These are phyloP conservation scores for Aldabrachelys gigantea DNA, from an alignment of 2,113 vertebrate genomes.

Conservation along the genomic window DNA sequence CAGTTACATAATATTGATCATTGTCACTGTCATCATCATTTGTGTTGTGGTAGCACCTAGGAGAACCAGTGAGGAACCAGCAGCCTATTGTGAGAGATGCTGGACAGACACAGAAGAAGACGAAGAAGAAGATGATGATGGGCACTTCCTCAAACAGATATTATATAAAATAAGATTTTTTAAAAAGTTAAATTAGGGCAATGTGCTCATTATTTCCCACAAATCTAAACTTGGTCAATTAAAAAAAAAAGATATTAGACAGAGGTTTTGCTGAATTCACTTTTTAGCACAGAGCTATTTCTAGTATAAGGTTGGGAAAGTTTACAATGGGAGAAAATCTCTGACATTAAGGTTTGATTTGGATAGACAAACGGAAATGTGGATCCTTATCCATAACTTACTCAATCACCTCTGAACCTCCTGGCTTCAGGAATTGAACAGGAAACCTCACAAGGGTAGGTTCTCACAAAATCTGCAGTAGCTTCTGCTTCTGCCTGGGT, in stretches of 20 bases:
- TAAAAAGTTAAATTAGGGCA: background rate
- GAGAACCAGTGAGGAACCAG: background rate
- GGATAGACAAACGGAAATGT: background rate
- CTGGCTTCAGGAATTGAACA: background rate
- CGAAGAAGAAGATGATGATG: background rate
- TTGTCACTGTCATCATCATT: background rate
- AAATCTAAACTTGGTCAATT: background rate
- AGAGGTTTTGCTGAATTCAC: background rate
- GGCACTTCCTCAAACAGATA: background rate
- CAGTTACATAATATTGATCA: background rate
- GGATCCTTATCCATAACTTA: background rate
- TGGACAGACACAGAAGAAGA: background rate
- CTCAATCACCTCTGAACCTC: accelerated
- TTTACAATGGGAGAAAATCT: background rate
- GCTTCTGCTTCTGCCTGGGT: background rate
- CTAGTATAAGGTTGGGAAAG: background rate
- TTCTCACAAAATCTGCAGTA: background rate
- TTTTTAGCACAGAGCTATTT: background rate
- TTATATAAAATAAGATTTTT: background rate
- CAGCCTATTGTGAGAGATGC: accelerated
- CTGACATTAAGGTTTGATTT: background rate
- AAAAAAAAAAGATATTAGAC: accelerated
- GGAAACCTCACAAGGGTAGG: background rate
- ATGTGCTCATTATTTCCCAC: accelerated
- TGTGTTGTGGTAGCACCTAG: background rate